Percentiles rank a stretch among this genome's conserved stretches.
Conservation (phyloP, 2,797 vertebrate species). For the Nyctibius grandis region DNA sequence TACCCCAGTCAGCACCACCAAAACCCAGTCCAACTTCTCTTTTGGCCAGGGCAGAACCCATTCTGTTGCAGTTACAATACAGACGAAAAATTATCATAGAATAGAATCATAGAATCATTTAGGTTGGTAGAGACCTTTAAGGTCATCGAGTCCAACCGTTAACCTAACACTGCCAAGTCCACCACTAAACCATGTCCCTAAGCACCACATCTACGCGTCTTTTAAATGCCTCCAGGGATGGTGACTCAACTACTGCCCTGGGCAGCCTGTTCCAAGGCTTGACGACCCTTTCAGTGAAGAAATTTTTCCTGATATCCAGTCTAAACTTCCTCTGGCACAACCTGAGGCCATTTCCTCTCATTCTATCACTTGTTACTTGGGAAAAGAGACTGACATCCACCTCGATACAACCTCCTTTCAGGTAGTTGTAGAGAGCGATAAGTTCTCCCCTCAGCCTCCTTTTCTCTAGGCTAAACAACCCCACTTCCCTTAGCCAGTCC, state of each 20-base stretch:
- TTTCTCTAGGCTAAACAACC: neutral
- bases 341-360: neutral
- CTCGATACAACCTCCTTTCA: neutral
- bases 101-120: neutral
- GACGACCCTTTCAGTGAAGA: neutral
- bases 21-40: neutral
- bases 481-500: fast-evolving
- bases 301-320: neutral
- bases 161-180: neutral
- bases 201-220: fast-evolving
- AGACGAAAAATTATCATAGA: neutral
- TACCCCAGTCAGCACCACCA: neutral
- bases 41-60: neutral
- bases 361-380: neutral
- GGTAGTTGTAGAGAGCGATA: fast-evolving
- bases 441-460: neutral
- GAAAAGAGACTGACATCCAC: fast-evolving
- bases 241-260: neutral
- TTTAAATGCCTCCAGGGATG: neutral
- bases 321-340: neutral
- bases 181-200: neutral
- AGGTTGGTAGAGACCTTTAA: neutral
- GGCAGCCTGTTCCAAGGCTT: neutral
- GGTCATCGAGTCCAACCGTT: neutral
- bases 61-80: neutral